Conservation (phyloP, 2,888 invertebrate genomes). For the Pollenia amentaria region DNA sequence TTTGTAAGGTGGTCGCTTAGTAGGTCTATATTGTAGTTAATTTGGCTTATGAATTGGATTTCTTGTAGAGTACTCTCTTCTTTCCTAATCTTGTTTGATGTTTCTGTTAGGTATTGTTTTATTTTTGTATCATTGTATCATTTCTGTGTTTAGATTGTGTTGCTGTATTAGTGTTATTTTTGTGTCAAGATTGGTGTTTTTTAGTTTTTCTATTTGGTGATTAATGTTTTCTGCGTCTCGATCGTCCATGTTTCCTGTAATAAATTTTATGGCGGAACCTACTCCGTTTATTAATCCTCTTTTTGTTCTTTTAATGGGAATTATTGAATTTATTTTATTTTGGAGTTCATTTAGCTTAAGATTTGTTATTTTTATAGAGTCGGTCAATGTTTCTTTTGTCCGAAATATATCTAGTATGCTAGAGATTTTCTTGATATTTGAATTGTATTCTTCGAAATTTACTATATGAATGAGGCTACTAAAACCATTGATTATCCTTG, state of each 20-base stretch:
- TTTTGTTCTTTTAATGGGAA: neutral
- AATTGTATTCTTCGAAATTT: too few relatives aligned
- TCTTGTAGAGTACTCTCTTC: conserved; percentile 3
- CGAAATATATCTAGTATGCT: too few relatives aligned
- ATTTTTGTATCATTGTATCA: conserved; percentile 7
- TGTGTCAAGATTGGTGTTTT: too few relatives aligned
- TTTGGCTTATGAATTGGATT: conserved; percentile 3
- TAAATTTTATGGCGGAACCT: neutral
- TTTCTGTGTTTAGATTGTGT: neutral
- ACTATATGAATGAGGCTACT: too few relatives aligned
- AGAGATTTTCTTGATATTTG: too few relatives aligned
- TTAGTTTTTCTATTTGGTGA: too few relatives aligned
- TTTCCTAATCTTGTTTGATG: conserved; percentile 11
- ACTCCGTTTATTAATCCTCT: neutral
- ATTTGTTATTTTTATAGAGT: neutral
- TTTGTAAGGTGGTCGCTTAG: neutral
- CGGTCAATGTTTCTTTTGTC: neutral
- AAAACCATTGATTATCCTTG: neutral
- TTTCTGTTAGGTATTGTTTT: neutral
- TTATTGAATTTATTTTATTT: conserved; percentile 6
- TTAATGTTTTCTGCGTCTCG: neutral
- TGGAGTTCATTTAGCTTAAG: conserved; percentile 13
- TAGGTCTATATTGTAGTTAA: conserved; percentile 23
- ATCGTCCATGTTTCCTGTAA: neutral
- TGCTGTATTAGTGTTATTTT: neutral